phyloP scores from a whole-genome alignment of 1,140 invertebrate species.

The Catajapyx aquilonaris region DNA sequence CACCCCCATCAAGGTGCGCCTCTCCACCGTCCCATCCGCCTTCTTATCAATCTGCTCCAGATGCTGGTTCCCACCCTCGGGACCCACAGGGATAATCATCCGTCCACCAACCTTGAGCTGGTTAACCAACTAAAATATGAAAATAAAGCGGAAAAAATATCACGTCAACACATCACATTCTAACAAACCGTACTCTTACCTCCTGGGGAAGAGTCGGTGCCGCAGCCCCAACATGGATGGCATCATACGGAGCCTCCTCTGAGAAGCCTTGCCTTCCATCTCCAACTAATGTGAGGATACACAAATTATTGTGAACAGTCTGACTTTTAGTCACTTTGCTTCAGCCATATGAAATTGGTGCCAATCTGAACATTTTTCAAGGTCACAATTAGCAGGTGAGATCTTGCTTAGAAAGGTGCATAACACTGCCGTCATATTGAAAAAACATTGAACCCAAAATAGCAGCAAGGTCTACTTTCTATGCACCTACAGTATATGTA shows the following conservation, averaged over 20 bases:
- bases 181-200: slow-evolving; percentile 21
- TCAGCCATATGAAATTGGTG: neutral
- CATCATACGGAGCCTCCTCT: slow-evolving; percentile 59
- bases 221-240: slow-evolving; percentile 86
- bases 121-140: slow-evolving; percentile 30
- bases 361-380: too few relatives aligned
- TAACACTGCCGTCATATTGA: too few relatives aligned
- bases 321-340: neutral
- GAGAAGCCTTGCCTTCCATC: slow-evolving; percentile 63
- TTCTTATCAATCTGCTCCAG: slow-evolving; percentile 76
- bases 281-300: slow-evolving; percentile 30
- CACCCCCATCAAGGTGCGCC: slow-evolving; percentile 76
- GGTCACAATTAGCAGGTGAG: too few relatives aligned
- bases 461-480: too few relatives aligned
- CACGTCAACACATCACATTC: neutral
- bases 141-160: slow-evolving; percentile 4
- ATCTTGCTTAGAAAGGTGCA: too few relatives aligned
- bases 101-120: slow-evolving; percentile 64
- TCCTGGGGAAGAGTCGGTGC: slow-evolving; percentile 51
- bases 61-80: slow-evolving; percentile 55
- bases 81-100: slow-evolving; percentile 79
- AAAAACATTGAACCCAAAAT: too few relatives aligned
- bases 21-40: slow-evolving; percentile 49
- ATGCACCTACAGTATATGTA: too few relatives aligned
- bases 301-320: neutral